Conservation (phyloP, 2,888 invertebrate genomes). For the Drosophila subsilvestris region DNA sequence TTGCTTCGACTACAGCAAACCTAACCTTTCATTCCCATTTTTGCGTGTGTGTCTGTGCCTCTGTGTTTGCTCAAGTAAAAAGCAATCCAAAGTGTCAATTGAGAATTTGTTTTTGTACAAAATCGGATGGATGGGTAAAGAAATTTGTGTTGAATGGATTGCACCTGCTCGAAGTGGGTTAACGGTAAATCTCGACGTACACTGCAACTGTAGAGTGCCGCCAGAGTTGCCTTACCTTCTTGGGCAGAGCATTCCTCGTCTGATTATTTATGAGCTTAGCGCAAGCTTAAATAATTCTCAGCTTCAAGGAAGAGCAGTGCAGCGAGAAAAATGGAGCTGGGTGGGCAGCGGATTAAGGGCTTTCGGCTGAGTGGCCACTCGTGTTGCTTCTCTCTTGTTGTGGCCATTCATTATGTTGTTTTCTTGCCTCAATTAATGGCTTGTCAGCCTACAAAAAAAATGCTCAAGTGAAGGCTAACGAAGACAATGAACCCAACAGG, state of each 20-base stretch:
- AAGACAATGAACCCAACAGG: slow-evolving; percentile 56
- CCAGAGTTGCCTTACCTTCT: slow-evolving; percentile 39
- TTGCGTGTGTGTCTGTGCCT: slow-evolving; percentile 36
- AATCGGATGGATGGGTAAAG: slow-evolving; percentile 36
- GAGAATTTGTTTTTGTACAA: slow-evolving; percentile 38
- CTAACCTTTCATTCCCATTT: slow-evolving; percentile 6
- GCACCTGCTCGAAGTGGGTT: slow-evolving; percentile 1
- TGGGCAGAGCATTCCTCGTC: slow-evolving; percentile 5
- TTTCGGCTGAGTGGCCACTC: slow-evolving; percentile 42
- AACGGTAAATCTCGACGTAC: background rate
- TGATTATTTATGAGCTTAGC: slow-evolving; percentile 46
- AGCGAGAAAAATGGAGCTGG: background rate
- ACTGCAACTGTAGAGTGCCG: slow-evolving; percentile 3
- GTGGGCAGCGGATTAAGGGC: slow-evolving; percentile 32
- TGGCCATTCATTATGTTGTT: slow-evolving; percentile 53
- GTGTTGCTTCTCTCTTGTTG: slow-evolving; percentile 18
- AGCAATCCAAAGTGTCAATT: slow-evolving; percentile 63
- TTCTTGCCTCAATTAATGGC: slow-evolving; percentile 64
- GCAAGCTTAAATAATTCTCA: slow-evolving; percentile 14
- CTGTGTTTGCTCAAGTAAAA: slow-evolving; percentile 51
- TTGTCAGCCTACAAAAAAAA: slow-evolving; percentile 52
- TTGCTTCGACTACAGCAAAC: background rate
- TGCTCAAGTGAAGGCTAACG: slow-evolving; percentile 6
- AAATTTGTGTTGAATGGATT: slow-evolving; percentile 13
- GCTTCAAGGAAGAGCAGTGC: background rate